These are phyloP conservation scores for Acrobasis repandana DNA, from an alignment of 2,888 invertebrate genomes.

Conservation along the genomic window DNA sequence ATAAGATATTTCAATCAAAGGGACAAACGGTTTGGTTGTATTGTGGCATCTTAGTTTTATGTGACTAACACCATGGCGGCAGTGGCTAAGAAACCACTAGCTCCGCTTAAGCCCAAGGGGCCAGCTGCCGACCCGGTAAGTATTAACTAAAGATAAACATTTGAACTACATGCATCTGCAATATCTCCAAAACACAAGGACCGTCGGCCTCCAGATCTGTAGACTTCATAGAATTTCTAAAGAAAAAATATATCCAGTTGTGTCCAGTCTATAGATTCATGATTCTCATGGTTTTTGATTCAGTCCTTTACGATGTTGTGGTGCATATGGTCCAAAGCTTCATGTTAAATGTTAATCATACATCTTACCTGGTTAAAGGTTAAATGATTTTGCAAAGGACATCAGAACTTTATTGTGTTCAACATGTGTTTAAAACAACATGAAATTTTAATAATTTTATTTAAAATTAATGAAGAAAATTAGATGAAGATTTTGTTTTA, in stretches of 20 bases:
- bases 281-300: no score
- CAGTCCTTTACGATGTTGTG: not conserved
- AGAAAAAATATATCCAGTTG: no score
- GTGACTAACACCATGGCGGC: constrained; percentile 66
- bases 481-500: not conserved
- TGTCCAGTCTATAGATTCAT: no score
- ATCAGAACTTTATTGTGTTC: constrained; percentile 33
- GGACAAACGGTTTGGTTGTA: constrained; percentile 40
- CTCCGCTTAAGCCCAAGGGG: constrained; percentile 43
- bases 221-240: no score
- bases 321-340: not conserved
- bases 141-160: constrained; percentile 31
- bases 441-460: not conserved
- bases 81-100: constrained; percentile 63
- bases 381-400: constrained; percentile 39
- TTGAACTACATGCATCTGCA: not conserved
- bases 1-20: constrained; percentile 42
- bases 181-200: constrained; percentile 12
- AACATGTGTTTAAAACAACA: not conserved
- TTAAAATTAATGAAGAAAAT: not conserved
- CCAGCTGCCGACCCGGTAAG: constrained; percentile 59
- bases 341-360: not conserved
- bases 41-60: constrained; percentile 70
- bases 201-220: not conserved
- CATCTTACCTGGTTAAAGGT: constrained; percentile 5